These are phyloP conservation scores for Peromyscus nudipes DNA, from an alignment of 2,797 vertebrate genomes.

Conservation along the genomic window DNA sequence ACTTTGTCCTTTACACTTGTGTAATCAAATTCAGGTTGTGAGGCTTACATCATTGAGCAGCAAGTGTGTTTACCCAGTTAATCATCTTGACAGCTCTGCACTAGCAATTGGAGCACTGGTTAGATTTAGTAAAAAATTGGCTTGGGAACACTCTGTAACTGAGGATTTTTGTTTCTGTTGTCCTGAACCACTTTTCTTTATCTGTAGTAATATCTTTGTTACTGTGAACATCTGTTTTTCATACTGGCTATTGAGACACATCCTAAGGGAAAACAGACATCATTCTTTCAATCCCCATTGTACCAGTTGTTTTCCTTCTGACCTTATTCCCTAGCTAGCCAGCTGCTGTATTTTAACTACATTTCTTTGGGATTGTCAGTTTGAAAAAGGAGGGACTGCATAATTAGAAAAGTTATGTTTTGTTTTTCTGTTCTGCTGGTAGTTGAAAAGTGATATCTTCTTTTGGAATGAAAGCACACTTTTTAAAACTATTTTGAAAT, in stretches of 20 bases:
- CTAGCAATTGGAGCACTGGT: conserved; percentile 34
- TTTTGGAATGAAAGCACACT: conserved; percentile 38
- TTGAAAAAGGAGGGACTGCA: background rate
- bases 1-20: background rate
- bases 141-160: conserved; percentile 5
- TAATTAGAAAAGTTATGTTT: conserved; percentile 35
- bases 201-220: conserved; percentile 38
- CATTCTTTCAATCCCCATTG: background rate
- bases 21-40: background rate
- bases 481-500: conserved; percentile 55
- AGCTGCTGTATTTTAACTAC: background rate
- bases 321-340: background rate
- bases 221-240: conserved; percentile 44
- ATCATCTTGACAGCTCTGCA: background rate
- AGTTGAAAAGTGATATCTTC: conserved; percentile 43
- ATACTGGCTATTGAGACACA: background rate
- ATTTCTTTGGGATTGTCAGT: conserved; percentile 21
- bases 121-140: conserved; percentile 30
- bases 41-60: background rate
- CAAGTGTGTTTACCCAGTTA: background rate
- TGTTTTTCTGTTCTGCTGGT: conserved; percentile 50
- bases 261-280: background rate
- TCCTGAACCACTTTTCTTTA: conserved; percentile 13
- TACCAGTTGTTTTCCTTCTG: conserved; percentile 6
- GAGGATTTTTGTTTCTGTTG: background rate